Base-by-base conservation (phyloP, 2,113 vertebrate genomes). In the Ageneiosus marmoratus region DNA sequence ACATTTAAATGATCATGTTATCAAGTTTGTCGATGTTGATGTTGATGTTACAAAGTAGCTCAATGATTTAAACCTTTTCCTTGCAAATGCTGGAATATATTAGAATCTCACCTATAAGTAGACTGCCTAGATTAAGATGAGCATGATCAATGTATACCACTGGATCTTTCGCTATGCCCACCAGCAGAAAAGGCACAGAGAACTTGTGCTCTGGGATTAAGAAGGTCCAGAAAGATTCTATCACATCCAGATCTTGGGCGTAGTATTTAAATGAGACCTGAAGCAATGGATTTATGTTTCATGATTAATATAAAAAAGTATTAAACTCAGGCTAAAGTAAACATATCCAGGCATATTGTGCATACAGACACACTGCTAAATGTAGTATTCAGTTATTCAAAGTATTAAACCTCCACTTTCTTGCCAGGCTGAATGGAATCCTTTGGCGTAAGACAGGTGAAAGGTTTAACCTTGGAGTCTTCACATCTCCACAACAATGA, bases 171-270 rank as follows among this genome's bases (percentile, higher is more conserved):
- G 92, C 63, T 1, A 85, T 93, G 56, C 96, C 97, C 81, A 97
- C 95, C 83, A 96, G 91, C 73, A 99, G 91, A 88, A 98, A 97
- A 0, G 95, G 96, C 63, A 97, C 77, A 0, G 92, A 92, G 77
- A 97, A 84, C 0, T 89, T 94, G 77, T 94, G 91, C 65, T 95
- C 92, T 0, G 95, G 94, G 73, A 97, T 92, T 32, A 83, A 79
- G 89, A 99, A 98, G 72, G 89, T 94, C 97, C 97, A 99, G 81
- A 94, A 93, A 0, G 97, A 96, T 90, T 98, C 96, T 5, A 95
- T 94, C 82, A 91, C 77, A 5, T 90, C 94, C 89, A 95, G 85
- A 37, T 93, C 90, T 69, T 78, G 83, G 9, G 96, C 90, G 0
- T 86, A 81, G 87, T 96, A 99, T 87, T 96, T 91, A 92, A 98